These are phyloP conservation scores for Pterophyllum scalare DNA, from an alignment of 2,113 vertebrate genomes.

Conservation along the genomic window DNA sequence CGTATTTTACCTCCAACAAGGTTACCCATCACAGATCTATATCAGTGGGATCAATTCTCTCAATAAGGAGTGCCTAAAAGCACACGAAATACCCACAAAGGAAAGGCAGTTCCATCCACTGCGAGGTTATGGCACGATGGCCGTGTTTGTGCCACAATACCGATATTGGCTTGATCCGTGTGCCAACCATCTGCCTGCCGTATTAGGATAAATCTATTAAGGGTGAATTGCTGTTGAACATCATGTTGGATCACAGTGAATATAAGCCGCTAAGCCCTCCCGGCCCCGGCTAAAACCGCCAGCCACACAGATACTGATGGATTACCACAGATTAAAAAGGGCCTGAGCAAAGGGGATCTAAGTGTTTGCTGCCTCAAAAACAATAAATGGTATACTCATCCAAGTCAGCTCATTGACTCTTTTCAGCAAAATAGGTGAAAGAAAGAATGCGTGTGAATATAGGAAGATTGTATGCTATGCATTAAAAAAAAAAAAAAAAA, in stretches of 20 bases:
- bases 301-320: slow-evolving; percentile 33
- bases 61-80: background rate
- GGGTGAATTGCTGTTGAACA: slow-evolving; percentile 56
- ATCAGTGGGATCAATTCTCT: background rate
- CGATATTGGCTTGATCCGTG: slow-evolving; percentile 66
- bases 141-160: slow-evolving; percentile 20
- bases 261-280: slow-evolving; percentile 45
- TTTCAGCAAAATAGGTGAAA: background rate
- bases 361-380: background rate
- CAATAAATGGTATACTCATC: background rate
- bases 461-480: background rate
- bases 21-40: slow-evolving; percentile 4
- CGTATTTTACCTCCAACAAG: slow-evolving; percentile 29
- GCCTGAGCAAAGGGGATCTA: slow-evolving; percentile 1
- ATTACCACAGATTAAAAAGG: slow-evolving; percentile 71
- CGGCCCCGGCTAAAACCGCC: slow-evolving; percentile 11
- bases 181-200: slow-evolving; percentile 51
- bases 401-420: background rate
- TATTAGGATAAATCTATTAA: slow-evolving; percentile 65
- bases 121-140: background rate
- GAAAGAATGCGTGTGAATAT: background rate
- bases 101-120: slow-evolving; percentile 28
- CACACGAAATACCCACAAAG: background rate
- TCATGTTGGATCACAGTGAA: slow-evolving; percentile 30
- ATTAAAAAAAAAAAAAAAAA: background rate